These are phyloP conservation scores for Cryptomyrus ogoouensis DNA, from an alignment of 2,113 vertebrate species.

Conservation along the genomic window DNA sequence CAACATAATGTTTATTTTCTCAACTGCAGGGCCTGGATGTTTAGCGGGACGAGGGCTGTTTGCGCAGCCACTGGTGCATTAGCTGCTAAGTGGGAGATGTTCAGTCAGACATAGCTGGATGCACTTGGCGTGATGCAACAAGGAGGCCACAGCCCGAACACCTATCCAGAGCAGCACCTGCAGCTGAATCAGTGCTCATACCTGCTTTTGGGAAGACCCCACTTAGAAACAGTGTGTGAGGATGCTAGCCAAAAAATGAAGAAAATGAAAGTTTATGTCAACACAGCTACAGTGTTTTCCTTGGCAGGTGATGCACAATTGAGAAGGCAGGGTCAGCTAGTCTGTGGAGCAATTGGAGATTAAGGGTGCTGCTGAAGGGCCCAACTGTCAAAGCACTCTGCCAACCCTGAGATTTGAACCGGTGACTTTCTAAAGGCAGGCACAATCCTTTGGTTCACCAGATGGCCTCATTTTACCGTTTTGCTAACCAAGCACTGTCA, in stretches of 20 bases:
- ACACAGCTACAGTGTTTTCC: not conserved
- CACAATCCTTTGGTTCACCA: not conserved
- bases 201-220: not conserved
- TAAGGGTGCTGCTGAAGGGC: not conserved
- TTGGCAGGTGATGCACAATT: not conserved
- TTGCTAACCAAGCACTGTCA: not conserved
- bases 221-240: not conserved
- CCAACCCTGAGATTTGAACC: not conserved
- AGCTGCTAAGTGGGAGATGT: not conserved
- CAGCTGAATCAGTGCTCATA: not conserved
- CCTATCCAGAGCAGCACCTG: not conserved
- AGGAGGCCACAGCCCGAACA: not conserved
- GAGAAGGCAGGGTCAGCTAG: not conserved
- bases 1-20: not conserved
- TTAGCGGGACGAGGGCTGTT: not conserved
- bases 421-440: not conserved
- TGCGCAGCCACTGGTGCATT: not conserved
- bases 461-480: not conserved
- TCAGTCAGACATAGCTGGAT: not conserved
- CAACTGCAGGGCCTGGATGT: not conserved
- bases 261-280: no score
- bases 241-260: not conserved
- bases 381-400: not conserved
- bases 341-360: not conserved
- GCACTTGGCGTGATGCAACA: not conserved